A percentile compares a stretch with the other conserved stretches of the same genome.
phyloP scores from a whole-genome alignment of 2,888 invertebrate species.

The Drosophila melanosoma region DNA sequence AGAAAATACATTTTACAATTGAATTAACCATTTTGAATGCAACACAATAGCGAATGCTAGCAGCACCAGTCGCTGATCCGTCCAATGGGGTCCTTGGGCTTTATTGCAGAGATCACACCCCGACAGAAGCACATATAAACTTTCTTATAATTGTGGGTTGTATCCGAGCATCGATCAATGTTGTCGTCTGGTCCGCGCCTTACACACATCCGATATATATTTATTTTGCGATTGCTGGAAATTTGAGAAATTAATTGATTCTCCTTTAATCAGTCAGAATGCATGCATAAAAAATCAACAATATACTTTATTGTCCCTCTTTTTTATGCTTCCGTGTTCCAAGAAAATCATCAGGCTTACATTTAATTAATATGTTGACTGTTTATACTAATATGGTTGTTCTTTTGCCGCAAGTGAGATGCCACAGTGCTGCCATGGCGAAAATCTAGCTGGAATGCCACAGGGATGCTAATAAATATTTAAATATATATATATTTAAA shows the following conservation, averaged over 20 bases:
- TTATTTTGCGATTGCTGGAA: too few species aligned
- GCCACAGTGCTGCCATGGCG: too few species aligned
- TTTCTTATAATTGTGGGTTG: slow-evolving; percentile 91
- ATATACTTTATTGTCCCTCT: too few species aligned
- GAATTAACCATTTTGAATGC: neutral
- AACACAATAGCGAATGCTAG: neutral
- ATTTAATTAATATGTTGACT: too few species aligned
- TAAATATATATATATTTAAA: neutral
- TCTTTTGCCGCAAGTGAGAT: too few species aligned
- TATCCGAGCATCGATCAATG: slow-evolving; percentile 95
- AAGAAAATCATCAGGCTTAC: too few species aligned
- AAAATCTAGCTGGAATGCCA: too few species aligned
- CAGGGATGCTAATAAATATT: slow-evolving; percentile 1
- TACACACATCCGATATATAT: slow-evolving; percentile 93
- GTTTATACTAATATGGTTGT: too few species aligned
- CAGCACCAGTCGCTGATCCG: neutral
- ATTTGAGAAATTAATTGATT: too few species aligned
- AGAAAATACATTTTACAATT: neutral
- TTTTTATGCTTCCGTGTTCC: too few species aligned
- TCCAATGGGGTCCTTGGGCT: neutral
- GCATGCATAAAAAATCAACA: too few species aligned
- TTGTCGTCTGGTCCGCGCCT: slow-evolving; percentile 94
- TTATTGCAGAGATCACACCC: slow-evolving; percentile 94
- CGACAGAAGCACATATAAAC: slow-evolving; percentile 96
- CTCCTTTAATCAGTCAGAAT: too few species aligned